Evolutionary conservation across 2,797 vertebrate species (phyloP), one percentile per base, ranked within the genome.

Genomic region (Anguilla obscura): DNA sequence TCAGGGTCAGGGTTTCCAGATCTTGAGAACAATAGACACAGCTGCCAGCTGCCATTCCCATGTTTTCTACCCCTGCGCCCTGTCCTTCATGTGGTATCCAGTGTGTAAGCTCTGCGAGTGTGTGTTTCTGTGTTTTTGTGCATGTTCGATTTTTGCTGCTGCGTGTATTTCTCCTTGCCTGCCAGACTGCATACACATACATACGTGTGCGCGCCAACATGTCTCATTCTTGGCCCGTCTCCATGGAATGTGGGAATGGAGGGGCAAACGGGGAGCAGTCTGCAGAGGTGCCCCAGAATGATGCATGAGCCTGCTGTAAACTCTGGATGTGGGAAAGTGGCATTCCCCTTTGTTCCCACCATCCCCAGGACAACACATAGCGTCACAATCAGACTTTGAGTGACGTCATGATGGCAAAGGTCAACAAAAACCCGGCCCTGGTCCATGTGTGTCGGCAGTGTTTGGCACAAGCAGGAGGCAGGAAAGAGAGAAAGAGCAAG

Each of bases 251-350:
- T 56, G 14, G 87, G 60, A 71, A 40, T 45, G 14, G 30, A 40
- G 83, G 36, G 83, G n/a, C 30, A 16, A 12, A 45, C 40, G 10
- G 82, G 87, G 82, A 54, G 21, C 9, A 66, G 45, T 50, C 16
- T 27, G 80, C 14, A 66, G 56, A 40, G 60, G 79, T 48, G 84
- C 80, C 54, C 84, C 56, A 50, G 10, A 71, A 27, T 91, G 88
- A 87, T 89, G 69, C 74, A 50, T 84, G 86, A 33, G 56, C 88
- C 60, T 89, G 45, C 30, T 85, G 56, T 92, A 90, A 93, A 91
- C 87, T 92, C 92, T 91, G 90, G 90, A 93, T 94, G 93, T 97
- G 97, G 96, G 95, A 95, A 96, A 94, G 40, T 36, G 88, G 85
- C 87, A 92, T 89, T 89, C 90, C 71, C 90, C 89, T 90, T 87